Conservation (phyloP, 2,113 vertebrate species). For the Melanotaenia duboulayi region DNA sequence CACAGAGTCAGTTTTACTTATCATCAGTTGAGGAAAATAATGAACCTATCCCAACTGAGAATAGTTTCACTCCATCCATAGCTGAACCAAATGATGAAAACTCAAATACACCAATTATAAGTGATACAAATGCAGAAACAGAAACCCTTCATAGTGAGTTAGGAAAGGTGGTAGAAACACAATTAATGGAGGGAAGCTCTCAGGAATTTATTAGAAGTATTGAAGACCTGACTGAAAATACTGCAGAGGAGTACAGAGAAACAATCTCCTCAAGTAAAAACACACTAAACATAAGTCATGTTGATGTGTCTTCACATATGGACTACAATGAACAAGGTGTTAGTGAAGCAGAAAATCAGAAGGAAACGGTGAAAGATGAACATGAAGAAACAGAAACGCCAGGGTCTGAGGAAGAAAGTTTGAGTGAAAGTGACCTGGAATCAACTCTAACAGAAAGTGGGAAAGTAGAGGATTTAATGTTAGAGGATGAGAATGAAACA, state of each 20-base stretch:
- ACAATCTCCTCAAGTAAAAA: neutral
- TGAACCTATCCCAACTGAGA: neutral
- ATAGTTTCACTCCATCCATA: neutral
- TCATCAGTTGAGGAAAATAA: neutral
- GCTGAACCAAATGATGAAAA: neutral
- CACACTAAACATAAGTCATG: constrained; percentile 6
- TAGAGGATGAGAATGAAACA: neutral
- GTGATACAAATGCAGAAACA: constrained; percentile 4
- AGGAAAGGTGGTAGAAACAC: neutral
- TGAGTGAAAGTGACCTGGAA: constrained; percentile 6
- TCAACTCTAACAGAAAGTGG: constrained; percentile 9
- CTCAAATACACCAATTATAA: neutral
- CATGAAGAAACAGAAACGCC: constrained; percentile 3
- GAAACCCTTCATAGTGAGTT: constrained; percentile 1
- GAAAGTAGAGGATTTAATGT: neutral
- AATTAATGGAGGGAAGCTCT: neutral
- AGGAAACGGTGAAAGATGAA: neutral
- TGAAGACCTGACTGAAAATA: neutral
- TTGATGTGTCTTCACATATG: neutral
- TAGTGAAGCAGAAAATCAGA: neutral
- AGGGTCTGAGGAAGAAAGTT: neutral
- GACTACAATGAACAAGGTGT: neutral
- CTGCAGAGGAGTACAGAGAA: constrained; percentile 10
- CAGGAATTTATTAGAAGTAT: neutral
- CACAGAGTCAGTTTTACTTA: neutral